These are phyloP conservation scores for Ceyx margarethae DNA, from an alignment of 2,113 vertebrate genomes.

Conservation along the genomic window DNA sequence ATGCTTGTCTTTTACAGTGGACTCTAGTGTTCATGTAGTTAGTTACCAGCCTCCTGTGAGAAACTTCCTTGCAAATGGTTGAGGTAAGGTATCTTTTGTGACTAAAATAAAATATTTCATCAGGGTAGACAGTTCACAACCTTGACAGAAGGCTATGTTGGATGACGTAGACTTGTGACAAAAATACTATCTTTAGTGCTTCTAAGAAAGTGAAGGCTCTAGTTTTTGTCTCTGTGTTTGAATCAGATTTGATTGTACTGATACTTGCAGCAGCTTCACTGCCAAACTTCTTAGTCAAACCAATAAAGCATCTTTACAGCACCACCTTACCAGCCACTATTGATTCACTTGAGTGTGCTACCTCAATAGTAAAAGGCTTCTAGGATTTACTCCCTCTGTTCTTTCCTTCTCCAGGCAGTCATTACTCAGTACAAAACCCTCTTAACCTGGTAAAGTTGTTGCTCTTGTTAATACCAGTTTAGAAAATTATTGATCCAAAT, in stretches of 20 bases:
- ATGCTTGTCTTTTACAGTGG: not conserved
- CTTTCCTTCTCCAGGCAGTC: slow-evolving; percentile 63
- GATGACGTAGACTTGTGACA: not conserved
- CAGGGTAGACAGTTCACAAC: not conserved
- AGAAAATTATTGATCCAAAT: slow-evolving; percentile 77
- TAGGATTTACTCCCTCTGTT: slow-evolving; percentile 75
- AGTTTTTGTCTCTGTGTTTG: slow-evolving; percentile 11
- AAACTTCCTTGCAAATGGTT: not conserved
- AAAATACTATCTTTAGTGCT: not conserved
- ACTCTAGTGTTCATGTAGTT: not conserved
- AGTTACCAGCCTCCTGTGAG: not conserved
- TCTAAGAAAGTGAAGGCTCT: slow-evolving; percentile 14
- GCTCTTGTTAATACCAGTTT: slow-evolving; percentile 78
- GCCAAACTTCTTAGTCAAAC: slow-evolving; percentile 70
- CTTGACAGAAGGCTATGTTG: not conserved
- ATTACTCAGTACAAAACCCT: slow-evolving; percentile 75
- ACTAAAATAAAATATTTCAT: not conserved
- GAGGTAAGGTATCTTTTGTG: not conserved
- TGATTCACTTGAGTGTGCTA: slow-evolving; percentile 77
- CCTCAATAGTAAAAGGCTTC: slow-evolving; percentile 77
- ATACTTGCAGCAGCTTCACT: slow-evolving; percentile 59
- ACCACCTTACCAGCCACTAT: slow-evolving; percentile 68
- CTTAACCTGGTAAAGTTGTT: slow-evolving; percentile 75
- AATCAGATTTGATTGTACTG: slow-evolving; percentile 26
- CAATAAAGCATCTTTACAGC: slow-evolving; percentile 79